Evolutionary conservation across 2,113 vertebrate species (phyloP), one percentile per base, ranked within the genome.

Genomic region (Psilopsiagon aymara): DNA sequence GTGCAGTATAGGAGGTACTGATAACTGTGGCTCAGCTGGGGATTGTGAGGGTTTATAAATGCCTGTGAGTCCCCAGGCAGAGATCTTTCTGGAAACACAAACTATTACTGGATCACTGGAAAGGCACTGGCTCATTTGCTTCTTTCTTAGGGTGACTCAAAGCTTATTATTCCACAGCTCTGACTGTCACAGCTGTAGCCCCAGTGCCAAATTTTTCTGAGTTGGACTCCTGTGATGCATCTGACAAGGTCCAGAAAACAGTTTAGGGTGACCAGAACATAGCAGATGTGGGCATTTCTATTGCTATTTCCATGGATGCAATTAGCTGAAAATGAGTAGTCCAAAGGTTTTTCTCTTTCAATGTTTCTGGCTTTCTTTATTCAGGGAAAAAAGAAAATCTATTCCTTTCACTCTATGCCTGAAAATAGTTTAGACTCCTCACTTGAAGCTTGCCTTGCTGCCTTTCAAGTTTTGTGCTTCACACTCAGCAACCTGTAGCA

Each of bases 81-180:
- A 79, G 41, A 68, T 14, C 19, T 43, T 18, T 86, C 43, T 79
- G 90, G 46, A 59, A 78, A 55, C 28, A 80, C 47, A n/a, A 28
- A n/a, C 55, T 69, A 0, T 64, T 70, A 35, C 59, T 39, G 51
- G 60, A 23, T 39, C 46, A 46, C 44, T 95, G 86, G 78, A 78
- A 89, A 75, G 31, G 28, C 55, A 21, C 55, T 37, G 82, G 27
- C 60, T 96, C 69, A 63, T 92, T 88, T 83, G 25, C 43, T 80
- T 62, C 67, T 87, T 87, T 88, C 86, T 81, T 47, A 71, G 82
- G 79, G 51, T 91, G 86, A 75, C 71, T 92, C 88, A 78, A 86
- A 83, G 85, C 82, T 87, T 90, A 68, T 84, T 92, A 82, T 57
- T 93, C 47, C 47, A 70, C 80, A 84, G 90, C 88, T 94, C 69